These are phyloP conservation scores for Leuctra nigra DNA, from an alignment of 2,888 invertebrate species.

Conservation along the genomic window DNA sequence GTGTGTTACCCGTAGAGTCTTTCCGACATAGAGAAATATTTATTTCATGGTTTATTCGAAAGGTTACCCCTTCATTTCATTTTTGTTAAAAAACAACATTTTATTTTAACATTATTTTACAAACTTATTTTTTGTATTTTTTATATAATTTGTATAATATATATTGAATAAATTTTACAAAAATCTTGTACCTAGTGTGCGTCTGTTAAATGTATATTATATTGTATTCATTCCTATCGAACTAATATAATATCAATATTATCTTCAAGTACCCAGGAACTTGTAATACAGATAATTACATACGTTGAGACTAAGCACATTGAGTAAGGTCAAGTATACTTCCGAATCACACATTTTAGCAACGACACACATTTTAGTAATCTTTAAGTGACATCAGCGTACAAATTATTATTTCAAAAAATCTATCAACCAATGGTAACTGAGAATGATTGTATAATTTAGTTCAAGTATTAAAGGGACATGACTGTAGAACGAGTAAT, in stretches of 20 bases:
- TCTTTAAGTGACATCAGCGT: no score
- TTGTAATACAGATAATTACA: constrained; percentile 23
- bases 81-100: constrained; percentile 30
- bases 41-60: constrained; percentile 24
- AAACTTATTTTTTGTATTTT: constrained; percentile 32
- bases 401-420: background rate
- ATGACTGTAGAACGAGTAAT: no score
- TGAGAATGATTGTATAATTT: no score
- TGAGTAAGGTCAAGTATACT: background rate
- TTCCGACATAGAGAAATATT: constrained; percentile 22
- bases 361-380: no score
- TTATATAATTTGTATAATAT: constrained; percentile 25
- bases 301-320: constrained; percentile 1
- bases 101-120: constrained; percentile 33
- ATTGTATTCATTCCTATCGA: constrained; percentile 14
- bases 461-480: no score
- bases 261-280: constrained; percentile 24
- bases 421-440: background rate
- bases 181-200: constrained; percentile 30
- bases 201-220: constrained; percentile 27
- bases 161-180: constrained; percentile 29
- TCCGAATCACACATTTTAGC: background rate
- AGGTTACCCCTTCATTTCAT: no score
- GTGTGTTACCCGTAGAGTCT: constrained; percentile 25
- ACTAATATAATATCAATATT: constrained; percentile 21